Evolutionary conservation across 2,797 vertebrate genomes (phyloP).

Genomic region (Lepus townsendii): DNA sequence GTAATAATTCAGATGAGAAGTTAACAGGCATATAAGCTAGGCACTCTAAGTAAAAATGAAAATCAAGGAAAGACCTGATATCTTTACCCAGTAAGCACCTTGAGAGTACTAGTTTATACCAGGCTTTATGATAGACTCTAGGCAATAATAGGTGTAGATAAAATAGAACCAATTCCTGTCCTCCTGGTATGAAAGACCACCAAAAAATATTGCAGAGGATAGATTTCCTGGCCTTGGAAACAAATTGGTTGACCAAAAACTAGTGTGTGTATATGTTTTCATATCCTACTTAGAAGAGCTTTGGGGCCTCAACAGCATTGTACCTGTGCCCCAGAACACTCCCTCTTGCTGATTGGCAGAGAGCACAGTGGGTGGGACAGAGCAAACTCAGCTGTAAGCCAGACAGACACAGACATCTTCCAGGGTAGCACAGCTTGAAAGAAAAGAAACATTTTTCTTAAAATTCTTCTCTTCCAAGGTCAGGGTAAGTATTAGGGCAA

Average conservation of each 20-base stretch:
- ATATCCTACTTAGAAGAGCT: background rate
- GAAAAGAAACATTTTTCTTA: constrained; percentile 74
- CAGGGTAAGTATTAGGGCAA: constrained; percentile 72
- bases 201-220: background rate
- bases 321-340: background rate
- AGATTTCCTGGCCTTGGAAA: constrained; percentile 25
- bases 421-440: constrained; percentile 66
- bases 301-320: background rate
- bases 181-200: background rate
- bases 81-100: background rate
- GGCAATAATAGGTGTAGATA: background rate
- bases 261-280: background rate
- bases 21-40: background rate
- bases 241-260: constrained; percentile 13
- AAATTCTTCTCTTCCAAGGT: constrained; percentile 79
- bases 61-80: background rate
- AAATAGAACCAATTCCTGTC: background rate
- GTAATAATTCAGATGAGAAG: background rate
- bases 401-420: constrained; percentile 66
- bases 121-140: background rate
- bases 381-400: constrained; percentile 59
- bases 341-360: constrained; percentile 70
- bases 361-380: constrained; percentile 57
- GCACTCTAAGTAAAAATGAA: background rate
- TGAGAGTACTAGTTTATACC: background rate